Conservation (phyloP, 2,797 vertebrate genomes). For the Sebastolobus altivelis region DNA sequence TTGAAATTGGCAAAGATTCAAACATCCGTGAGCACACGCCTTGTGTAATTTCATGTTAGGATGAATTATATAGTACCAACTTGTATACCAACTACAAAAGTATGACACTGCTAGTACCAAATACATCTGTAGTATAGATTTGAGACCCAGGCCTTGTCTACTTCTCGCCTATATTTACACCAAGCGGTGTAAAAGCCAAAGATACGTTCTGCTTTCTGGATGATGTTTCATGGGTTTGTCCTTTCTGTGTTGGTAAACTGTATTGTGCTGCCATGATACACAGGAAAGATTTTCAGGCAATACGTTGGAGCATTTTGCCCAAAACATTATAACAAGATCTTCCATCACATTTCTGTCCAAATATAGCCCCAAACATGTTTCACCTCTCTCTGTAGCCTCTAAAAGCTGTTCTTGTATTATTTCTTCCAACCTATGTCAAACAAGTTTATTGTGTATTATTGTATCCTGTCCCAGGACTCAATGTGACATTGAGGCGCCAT, state of each 20-base stretch:
- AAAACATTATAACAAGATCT: background rate
- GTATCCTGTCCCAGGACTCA: conserved; percentile 49
- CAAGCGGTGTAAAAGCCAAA: conserved; percentile 28
- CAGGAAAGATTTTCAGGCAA: conserved; percentile 11
- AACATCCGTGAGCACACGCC: conserved; percentile 3
- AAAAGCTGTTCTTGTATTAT: conserved; percentile 35
- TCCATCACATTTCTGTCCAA: background rate
- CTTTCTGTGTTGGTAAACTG: conserved; percentile 20
- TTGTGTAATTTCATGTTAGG: background rate
- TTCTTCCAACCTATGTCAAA: conserved; percentile 22
- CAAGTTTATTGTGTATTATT: conserved; percentile 36
- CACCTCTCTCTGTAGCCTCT: conserved; percentile 33
- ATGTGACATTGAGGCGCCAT: conserved; percentile 54
- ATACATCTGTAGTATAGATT: background rate
- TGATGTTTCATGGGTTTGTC: conserved; percentile 12
- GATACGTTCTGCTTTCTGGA: conserved; percentile 6
- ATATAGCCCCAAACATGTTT: conserved; percentile 16
- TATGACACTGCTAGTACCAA: background rate
- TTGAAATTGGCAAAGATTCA: background rate
- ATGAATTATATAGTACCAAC: background rate
- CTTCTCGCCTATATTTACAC: conserved; percentile 22
- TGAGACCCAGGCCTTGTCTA: conserved; percentile 15
- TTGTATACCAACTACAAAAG: background rate
- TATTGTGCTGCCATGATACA: conserved; percentile 8
- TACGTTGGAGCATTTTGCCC: no score